A percentile compares a stretch with the other conserved stretches of the same genome.
phyloP scores from a whole-genome alignment of 2,113 vertebrate species.

The Pteropus alecto region DNA sequence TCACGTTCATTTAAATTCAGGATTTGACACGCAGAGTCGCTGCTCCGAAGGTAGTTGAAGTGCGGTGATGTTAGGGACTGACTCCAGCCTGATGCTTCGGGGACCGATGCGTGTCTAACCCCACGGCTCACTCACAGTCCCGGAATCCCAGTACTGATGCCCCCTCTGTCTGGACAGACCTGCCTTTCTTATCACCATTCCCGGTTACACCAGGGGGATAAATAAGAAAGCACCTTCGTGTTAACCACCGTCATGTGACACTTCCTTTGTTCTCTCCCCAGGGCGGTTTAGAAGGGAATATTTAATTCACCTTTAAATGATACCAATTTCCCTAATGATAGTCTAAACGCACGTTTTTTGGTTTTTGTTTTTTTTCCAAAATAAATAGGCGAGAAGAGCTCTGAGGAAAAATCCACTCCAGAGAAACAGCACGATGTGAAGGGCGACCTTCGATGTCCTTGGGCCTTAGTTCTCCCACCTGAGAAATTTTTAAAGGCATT shows the following conservation, averaged over 20 bases:
- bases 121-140: neutral
- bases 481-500: neutral
- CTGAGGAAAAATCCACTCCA: neutral
- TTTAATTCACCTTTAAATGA: constrained; percentile 61
- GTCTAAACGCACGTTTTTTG: neutral
- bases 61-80: neutral
- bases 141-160: neutral
- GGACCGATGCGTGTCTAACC: neutral
- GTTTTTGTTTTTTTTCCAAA: neutral
- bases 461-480: neutral
- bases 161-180: constrained; percentile 39
- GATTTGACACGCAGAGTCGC: constrained; percentile 57
- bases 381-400: constrained; percentile 35
- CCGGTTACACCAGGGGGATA: neutral
- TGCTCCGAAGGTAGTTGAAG: constrained; percentile 30
- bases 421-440: constrained; percentile 15
- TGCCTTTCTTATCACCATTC: neutral
- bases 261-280: constrained; percentile 46
- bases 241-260: neutral
- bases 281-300: constrained; percentile 32
- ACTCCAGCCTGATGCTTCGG: neutral
- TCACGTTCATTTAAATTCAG: constrained; percentile 63
- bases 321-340: constrained; percentile 52
- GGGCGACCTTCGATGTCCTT: constrained; percentile 35
- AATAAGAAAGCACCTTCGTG: neutral